Evolutionary conservation across 2,888 invertebrate genomes (phyloP).

Genomic region (Ctena decussata): DNA sequence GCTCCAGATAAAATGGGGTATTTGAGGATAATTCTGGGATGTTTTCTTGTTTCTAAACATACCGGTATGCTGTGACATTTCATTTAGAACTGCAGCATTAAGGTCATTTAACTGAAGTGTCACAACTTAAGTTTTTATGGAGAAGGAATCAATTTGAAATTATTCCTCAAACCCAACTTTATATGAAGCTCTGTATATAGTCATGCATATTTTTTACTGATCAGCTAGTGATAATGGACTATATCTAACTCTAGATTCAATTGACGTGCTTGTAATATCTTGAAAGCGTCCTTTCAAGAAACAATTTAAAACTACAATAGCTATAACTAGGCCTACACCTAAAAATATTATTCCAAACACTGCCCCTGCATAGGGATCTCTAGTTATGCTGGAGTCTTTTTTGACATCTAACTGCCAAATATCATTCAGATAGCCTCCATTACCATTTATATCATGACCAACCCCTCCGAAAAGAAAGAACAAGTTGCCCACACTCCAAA

Average conservation of each 20-base stretch:
- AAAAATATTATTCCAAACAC: slow-evolving; percentile 56
- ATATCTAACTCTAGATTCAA: neutral
- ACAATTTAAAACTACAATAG: slow-evolving; percentile 29
- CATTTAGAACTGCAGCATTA: too few relatives aligned
- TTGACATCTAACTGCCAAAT: slow-evolving; percentile 74
- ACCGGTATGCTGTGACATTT: too few relatives aligned
- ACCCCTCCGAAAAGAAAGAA: slow-evolving; percentile 76
- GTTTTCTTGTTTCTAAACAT: too few relatives aligned
- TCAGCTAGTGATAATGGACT: slow-evolving; percentile 3
- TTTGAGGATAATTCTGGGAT: too few relatives aligned
- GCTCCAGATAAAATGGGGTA: too few relatives aligned
- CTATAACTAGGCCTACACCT: slow-evolving; percentile 31
- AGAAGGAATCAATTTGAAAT: too few relatives aligned
- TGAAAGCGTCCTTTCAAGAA: slow-evolving; percentile 30
- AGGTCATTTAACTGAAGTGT: too few relatives aligned
- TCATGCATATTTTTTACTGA: neutral
- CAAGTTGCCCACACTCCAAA: slow-evolving; percentile 52
- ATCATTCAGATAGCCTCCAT: slow-evolving; percentile 76
- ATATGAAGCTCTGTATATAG: too few relatives aligned
- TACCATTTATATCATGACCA: slow-evolving; percentile 72
- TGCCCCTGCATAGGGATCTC: slow-evolving; percentile 36
- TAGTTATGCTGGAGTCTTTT: slow-evolving; percentile 36
- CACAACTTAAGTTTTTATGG: too few relatives aligned
- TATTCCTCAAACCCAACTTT: too few relatives aligned
- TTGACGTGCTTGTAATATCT: neutral